phyloP scores from a whole-genome alignment of 1,140 invertebrate genomes.

The Drosophila carrolli region DNA sequence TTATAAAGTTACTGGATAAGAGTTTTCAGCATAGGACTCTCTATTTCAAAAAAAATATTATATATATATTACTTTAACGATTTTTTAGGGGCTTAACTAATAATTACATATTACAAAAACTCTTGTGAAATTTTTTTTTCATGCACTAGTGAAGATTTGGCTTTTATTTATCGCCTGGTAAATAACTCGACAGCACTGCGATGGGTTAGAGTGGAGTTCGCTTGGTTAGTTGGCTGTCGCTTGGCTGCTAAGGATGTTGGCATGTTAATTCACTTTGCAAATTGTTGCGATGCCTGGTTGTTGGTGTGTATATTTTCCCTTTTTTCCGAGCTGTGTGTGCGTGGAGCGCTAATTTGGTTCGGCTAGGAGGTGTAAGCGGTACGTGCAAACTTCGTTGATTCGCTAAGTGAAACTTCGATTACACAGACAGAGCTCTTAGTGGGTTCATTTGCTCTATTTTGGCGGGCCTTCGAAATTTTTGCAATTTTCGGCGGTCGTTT shows the following conservation, averaged over 20 bases:
- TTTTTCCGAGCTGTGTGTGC: conserved; percentile 15
- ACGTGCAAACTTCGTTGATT: conserved; percentile 72
- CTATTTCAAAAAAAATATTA: too few species aligned
- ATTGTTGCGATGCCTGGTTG: conserved; percentile 64
- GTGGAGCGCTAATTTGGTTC: conserved; percentile 67
- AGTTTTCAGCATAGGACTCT: too few species aligned
- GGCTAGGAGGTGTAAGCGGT: conserved; percentile 44
- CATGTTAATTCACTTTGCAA: conserved; percentile 82
- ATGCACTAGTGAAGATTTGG: too few species aligned
- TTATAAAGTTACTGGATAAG: too few species aligned
- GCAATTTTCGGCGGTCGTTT: conserved; percentile 52
- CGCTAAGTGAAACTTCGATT: conserved; percentile 82
- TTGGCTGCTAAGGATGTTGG: conserved; percentile 48
- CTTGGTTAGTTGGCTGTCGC: conserved; percentile 31
- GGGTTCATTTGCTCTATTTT: conserved; percentile 50
- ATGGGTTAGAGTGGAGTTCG: conserved; percentile 13
- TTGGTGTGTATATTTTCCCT: conserved; percentile 4
- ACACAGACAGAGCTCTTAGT: conserved; percentile 50
- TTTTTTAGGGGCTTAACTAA: too few species aligned
- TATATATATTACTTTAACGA: too few species aligned
- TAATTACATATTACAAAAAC: too few species aligned
- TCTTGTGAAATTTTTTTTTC: too few species aligned
- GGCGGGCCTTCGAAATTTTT: conserved; percentile 41
- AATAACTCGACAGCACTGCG: conserved; percentile 6
- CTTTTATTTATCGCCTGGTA: too few species aligned